phyloP scores from a whole-genome alignment of 2,888 invertebrate genomes.

The Eupithecia vulgata region DNA sequence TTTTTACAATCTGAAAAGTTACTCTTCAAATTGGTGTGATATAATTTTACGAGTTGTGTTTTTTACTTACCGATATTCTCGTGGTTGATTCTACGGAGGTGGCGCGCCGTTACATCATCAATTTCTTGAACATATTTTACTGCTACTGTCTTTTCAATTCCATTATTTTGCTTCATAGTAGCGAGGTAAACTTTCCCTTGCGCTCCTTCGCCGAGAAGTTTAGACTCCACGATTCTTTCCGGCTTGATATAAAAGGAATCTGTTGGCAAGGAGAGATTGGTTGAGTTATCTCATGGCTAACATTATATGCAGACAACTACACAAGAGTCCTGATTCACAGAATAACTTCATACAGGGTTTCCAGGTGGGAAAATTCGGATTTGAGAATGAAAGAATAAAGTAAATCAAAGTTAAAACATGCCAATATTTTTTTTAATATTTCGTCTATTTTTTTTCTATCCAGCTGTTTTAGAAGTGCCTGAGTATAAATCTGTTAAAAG shows the following conservation, averaged over 20 bases:
- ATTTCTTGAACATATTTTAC: slow-evolving; percentile 29
- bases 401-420: no score
- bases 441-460: no score
- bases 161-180: slow-evolving; percentile 9
- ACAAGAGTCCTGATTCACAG: not conserved
- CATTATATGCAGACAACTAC: not conserved
- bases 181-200: slow-evolving; percentile 30
- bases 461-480: no score
- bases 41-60: not conserved
- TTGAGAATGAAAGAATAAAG: no score
- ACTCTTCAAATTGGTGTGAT: not conserved
- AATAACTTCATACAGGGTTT: no score
- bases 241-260: slow-evolving; percentile 27
- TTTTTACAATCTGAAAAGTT: no score
- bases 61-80: slow-evolving; percentile 29
- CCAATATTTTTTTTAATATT: no score
- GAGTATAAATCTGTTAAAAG: no score
- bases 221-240: slow-evolving; percentile 14
- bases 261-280: slow-evolving; percentile 12
- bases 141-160: not conserved
- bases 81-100: slow-evolving; percentile 26
- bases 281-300: not conserved
- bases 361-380: no score
- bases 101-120: slow-evolving; percentile 27
- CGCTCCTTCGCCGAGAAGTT: slow-evolving; percentile 26